These are phyloP conservation scores for Aleiodes testaceus DNA, from an alignment of 2,888 invertebrate species.

Conservation along the genomic window DNA sequence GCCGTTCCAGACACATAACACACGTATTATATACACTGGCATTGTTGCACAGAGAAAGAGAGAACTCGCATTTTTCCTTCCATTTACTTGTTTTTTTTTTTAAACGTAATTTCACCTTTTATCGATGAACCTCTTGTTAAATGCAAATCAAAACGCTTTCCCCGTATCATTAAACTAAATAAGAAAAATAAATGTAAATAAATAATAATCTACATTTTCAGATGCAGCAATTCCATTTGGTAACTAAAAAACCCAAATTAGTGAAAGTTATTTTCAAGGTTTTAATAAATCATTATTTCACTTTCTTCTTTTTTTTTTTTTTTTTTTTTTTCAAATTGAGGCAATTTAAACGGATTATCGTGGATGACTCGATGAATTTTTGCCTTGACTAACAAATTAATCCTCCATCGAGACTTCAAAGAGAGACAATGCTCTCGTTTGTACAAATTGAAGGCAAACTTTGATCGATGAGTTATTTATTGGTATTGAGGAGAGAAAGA, in stretches of 20 bases:
- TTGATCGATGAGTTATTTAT: conserved; percentile 28
- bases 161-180: conserved; percentile 11
- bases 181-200: conserved; percentile 15
- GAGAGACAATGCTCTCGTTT: conserved; percentile 34
- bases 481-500: not conserved
- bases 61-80: not conserved
- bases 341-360: conserved; percentile 34
- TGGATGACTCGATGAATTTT: conserved; percentile 33
- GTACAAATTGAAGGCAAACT: conserved; percentile 36
- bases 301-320: no score
- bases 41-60: conserved; percentile 22
- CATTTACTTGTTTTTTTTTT: conserved; percentile 12
- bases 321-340: not conserved
- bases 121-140: conserved; percentile 33
- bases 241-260: conserved; percentile 8
- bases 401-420: not conserved
- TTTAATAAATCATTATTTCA: conserved; percentile 10
- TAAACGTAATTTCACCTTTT: conserved; percentile 27
- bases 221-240: conserved; percentile 9
- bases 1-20: conserved; percentile 3
- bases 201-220: conserved; percentile 25
- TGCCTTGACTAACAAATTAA: conserved; percentile 4
- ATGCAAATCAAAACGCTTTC: conserved; percentile 33
- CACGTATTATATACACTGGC: conserved; percentile 1
- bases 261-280: conserved; percentile 14